Conservation (phyloP, 1,140 invertebrate species). For the Pteromalus puparum region DNA sequence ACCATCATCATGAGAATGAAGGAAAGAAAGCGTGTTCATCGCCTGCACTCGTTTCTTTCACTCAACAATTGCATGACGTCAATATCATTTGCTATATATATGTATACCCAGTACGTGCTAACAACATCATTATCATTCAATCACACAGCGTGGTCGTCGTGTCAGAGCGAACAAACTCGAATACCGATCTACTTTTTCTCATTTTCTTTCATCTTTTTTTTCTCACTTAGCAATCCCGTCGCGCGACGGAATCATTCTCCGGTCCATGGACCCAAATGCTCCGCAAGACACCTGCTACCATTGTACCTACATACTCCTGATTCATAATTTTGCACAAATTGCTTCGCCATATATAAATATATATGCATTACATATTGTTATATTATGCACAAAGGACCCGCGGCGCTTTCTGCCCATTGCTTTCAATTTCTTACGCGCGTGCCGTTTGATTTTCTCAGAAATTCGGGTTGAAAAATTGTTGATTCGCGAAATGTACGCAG, state of each 20-base stretch:
- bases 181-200: not conserved
- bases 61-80: not conserved
- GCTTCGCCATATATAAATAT: not conserved
- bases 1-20: constrained; percentile 56
- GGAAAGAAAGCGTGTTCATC: not conserved
- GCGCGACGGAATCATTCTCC: too few relatives aligned
- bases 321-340: not conserved
- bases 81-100: not conserved
- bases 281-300: not conserved
- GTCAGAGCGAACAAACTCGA: constrained; percentile 54
- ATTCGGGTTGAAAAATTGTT: not conserved
- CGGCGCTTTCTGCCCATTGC: not conserved
- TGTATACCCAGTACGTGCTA: constrained; percentile 68
- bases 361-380: not conserved
- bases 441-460: not conserved
- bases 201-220: not conserved
- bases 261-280: not conserved
- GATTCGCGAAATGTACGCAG: not conserved
- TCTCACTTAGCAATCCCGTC: too few relatives aligned
- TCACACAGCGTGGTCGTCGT: constrained; percentile 62
- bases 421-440: constrained; percentile 1
- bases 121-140: constrained; percentile 64
- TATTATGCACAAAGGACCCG: not conserved
- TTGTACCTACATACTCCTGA: not conserved
- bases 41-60: too few relatives aligned